phyloP scores from a whole-genome alignment of 2,113 vertebrate genomes.

The Lanius ludovicianus region DNA sequence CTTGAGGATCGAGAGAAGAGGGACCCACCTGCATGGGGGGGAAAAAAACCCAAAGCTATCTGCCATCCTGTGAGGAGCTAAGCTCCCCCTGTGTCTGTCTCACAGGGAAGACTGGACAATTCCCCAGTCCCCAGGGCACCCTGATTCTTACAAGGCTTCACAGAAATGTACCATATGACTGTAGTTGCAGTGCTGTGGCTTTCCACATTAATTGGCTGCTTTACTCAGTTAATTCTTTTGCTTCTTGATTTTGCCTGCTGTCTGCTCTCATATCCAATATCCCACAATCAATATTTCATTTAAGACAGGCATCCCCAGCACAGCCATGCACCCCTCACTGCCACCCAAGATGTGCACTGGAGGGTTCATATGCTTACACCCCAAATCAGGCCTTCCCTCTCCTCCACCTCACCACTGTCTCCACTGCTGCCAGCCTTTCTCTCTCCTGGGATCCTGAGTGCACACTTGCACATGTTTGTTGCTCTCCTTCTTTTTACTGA shows the following conservation, averaged over 20 bases:
- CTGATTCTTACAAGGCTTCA: background rate
- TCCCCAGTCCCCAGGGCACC: background rate
- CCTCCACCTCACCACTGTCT: background rate
- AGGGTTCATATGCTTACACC: rapidly evolving
- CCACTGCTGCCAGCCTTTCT: background rate
- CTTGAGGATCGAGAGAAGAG: background rate
- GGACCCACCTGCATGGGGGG: background rate
- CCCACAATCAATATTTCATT: background rate
- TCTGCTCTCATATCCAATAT: background rate
- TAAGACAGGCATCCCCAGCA: background rate
- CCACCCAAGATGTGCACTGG: background rate
- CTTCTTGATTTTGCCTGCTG: background rate
- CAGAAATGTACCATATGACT: rapidly evolving
- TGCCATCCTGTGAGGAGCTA: background rate
- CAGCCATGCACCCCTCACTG: rapidly evolving
- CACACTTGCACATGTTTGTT: background rate
- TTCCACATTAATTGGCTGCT: background rate
- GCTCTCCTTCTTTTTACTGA: background rate
- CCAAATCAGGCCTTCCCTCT: background rate
- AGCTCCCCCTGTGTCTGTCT: background rate
- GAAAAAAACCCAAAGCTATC: background rate
- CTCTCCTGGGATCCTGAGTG: background rate
- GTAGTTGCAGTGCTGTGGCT: background rate
- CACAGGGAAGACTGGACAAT: background rate
- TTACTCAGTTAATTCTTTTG: background rate